phyloP scores from a whole-genome alignment of 2,888 invertebrate genomes.

The Tipula confusa region DNA sequence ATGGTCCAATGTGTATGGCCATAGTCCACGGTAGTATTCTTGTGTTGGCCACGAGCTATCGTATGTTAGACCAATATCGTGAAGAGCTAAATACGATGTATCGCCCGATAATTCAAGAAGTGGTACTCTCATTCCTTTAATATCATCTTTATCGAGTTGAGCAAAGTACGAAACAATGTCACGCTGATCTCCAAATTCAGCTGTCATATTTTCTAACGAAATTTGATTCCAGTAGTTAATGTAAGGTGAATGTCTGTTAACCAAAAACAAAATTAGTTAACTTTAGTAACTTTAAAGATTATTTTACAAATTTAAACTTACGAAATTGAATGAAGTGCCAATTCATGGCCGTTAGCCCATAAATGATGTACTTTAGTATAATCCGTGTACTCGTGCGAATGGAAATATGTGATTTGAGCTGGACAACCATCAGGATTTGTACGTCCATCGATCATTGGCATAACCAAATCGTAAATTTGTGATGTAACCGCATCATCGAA shows the following conservation, averaged over 20 bases:
- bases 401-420: slow-evolving; percentile 62
- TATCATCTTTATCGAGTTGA: slow-evolving; percentile 47
- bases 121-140: slow-evolving; percentile 54
- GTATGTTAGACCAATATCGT: slow-evolving; percentile 52
- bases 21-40: slow-evolving; percentile 50
- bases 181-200: slow-evolving; percentile 60
- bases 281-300: not conserved
- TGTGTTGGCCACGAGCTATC: slow-evolving; percentile 59
- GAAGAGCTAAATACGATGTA: slow-evolving; percentile 51
- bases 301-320: not conserved
- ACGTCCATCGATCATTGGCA: slow-evolving; percentile 52
- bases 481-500: slow-evolving; percentile 63
- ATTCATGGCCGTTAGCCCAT: slow-evolving; percentile 57
- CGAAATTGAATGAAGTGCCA: slow-evolving; percentile 65
- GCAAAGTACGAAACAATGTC: slow-evolving; percentile 50
- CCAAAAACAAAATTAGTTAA: not conserved
- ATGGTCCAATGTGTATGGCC: slow-evolving; percentile 63
- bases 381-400: slow-evolving; percentile 70
- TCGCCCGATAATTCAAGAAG: slow-evolving; percentile 57
- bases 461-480: slow-evolving; percentile 55
- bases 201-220: slow-evolving; percentile 50
- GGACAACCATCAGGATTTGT: slow-evolving; percentile 62
- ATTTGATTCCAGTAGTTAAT: slow-evolving; percentile 54
- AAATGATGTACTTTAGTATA: slow-evolving; percentile 59
- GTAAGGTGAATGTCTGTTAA: not conserved